These are phyloP conservation scores for Megalops cyprinoides DNA, from an alignment of 2,797 vertebrate species.

Conservation along the genomic window DNA sequence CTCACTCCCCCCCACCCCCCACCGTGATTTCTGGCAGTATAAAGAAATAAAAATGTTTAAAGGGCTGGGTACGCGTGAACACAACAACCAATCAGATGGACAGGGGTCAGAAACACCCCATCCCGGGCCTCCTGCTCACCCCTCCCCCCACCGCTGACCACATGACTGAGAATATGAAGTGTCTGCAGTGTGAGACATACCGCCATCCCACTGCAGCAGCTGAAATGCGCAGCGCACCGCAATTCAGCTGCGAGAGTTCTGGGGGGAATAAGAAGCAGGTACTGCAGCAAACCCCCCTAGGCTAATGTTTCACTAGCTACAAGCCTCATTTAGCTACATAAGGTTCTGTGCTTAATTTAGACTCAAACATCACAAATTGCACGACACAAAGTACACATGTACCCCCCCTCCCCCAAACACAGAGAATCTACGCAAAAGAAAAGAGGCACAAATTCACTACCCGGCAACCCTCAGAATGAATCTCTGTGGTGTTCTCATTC, in stretches of 20 bases:
- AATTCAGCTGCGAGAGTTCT: not conserved
- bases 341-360: not conserved
- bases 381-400: not conserved
- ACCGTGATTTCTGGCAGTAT: constrained; percentile 17
- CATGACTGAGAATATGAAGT: not conserved
- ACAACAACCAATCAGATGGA: constrained; percentile 55
- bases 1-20: not conserved
- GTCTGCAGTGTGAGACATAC: not conserved
- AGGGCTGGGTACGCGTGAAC: constrained; percentile 19
- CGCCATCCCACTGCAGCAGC: not conserved
- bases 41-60: constrained; percentile 5
- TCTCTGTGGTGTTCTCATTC: not conserved
- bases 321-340: not conserved
- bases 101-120: constrained; percentile 50
- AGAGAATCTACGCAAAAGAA: not conserved
- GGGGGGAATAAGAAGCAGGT: not conserved
- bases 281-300: not conserved
- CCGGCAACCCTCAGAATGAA: not conserved
- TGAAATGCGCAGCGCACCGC: not conserved
- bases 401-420: not conserved
- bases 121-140: not conserved
- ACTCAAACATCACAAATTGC: not conserved
- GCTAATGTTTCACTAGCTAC: not conserved
- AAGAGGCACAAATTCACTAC: constrained; percentile 9
- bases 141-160: not conserved